Conservation (phyloP, 1,140 invertebrate species). For the Atta texana region DNA sequence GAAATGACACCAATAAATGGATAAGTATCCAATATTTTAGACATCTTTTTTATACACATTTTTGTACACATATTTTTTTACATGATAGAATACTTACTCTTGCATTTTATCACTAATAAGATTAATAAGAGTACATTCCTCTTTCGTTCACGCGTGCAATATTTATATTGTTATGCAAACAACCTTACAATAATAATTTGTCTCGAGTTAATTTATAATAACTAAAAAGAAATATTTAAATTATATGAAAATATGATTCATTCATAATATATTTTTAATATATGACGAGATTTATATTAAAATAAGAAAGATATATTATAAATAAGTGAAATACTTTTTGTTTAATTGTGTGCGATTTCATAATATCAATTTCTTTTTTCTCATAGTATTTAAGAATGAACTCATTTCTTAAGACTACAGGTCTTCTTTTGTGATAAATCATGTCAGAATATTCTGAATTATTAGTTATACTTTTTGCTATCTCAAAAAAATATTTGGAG, state of each 20-base stretch:
- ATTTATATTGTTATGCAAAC: slow-evolving; percentile 22
- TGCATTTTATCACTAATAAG: slow-evolving; percentile 32
- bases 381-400: slow-evolving; percentile 13
- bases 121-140: slow-evolving; percentile 32
- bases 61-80: slow-evolving; percentile 37
- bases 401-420: slow-evolving; percentile 3
- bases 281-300: not conserved
- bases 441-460: slow-evolving; percentile 23
- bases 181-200: slow-evolving; percentile 14
- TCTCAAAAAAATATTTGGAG: not conserved
- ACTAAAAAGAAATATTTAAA: slow-evolving; percentile 1
- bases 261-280: slow-evolving; percentile 43
- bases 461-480: not conserved
- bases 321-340: not conserved
- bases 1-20: slow-evolving; percentile 83
- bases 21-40: slow-evolving; percentile 69
- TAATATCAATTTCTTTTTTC: not conserved
- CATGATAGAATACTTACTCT: slow-evolving; percentile 32
- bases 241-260: slow-evolving; percentile 7
- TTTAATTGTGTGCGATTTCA: slow-evolving; percentile 10
- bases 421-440: slow-evolving; percentile 27
- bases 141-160: slow-evolving; percentile 31
- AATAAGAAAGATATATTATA: not conserved
- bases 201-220: not conserved
- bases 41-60: slow-evolving; percentile 54